phyloP scores from a whole-genome alignment of 2,888 invertebrate species.

The Cerastis rubricosa region DNA sequence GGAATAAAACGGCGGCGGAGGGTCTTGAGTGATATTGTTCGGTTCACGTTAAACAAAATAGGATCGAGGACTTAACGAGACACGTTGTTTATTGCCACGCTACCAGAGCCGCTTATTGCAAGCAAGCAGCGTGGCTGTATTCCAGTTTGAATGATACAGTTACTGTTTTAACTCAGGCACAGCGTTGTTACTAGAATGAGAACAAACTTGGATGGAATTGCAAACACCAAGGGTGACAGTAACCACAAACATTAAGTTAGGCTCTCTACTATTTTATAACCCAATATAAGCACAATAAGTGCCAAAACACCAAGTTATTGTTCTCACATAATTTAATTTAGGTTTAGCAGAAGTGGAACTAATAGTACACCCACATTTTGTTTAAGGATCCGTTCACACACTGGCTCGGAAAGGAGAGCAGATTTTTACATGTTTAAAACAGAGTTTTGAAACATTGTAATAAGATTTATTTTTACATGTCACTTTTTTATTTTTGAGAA shows the following conservation, averaged over 20 bases:
- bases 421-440: no score
- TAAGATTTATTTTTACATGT: no score
- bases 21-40: constrained; percentile 1
- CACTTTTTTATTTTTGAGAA: no score
- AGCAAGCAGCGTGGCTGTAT: neutral
- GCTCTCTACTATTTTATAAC: neutral
- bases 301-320: neutral
- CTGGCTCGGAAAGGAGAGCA: no score
- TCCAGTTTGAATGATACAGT: neutral
- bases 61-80: neutral
- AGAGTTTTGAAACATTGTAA: no score
- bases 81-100: neutral
- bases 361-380: no score
- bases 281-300: neutral
- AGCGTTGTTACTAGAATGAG: neutral
- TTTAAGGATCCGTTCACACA: no score
- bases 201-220: neutral
- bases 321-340: neutral
- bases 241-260: neutral
- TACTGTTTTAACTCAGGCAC: neutral
- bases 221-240: neutral
- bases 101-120: neutral
- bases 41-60: constrained; percentile 5
- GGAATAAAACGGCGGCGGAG: no score
- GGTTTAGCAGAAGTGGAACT: no score